A percentile compares a stretch with the other conserved stretches of the same genome.
These are phyloP conservation scores for Valencia hispanica DNA, from an alignment of 2,797 vertebrate species.

Conservation along the genomic window DNA sequence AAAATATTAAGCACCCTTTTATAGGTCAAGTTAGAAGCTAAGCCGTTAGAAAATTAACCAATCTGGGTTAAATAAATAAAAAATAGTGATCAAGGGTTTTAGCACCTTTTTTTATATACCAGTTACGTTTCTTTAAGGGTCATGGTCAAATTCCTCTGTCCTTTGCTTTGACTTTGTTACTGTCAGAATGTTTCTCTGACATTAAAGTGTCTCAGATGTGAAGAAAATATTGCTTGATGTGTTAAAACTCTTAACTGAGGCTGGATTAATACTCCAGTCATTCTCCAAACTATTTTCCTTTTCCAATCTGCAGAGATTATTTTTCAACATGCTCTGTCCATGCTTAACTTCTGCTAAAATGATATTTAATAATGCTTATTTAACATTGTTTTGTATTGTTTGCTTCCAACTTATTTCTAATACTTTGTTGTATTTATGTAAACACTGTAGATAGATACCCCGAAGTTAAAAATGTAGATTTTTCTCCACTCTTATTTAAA, in stretches of 20 bases:
- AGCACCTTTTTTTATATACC: conserved; percentile 3
- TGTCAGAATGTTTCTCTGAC: conserved; percentile 20
- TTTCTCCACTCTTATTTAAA: conserved; percentile 43
- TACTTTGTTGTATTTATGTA: conserved; percentile 13
- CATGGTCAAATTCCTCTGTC: conserved; percentile 51
- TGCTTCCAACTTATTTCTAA: neutral
- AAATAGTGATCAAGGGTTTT: conserved; percentile 21
- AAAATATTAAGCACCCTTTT: conserved; percentile 24
- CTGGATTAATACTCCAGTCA: neutral
- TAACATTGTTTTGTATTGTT: conserved; percentile 22
- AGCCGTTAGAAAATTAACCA: neutral
- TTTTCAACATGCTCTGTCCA: conserved; percentile 21
- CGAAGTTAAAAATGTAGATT: conserved; percentile 24
- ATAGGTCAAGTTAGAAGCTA: conserved; percentile 9
- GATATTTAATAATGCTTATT: conserved; percentile 38
- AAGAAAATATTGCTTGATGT: conserved; percentile 3
- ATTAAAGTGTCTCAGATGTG: neutral
- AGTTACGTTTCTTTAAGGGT: conserved; percentile 18
- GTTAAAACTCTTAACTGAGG: neutral
- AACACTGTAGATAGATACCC: conserved; percentile 44
- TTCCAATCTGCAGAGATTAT: conserved; percentile 29
- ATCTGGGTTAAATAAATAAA: conserved; percentile 3
- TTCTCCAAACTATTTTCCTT: neutral
- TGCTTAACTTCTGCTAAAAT: conserved; percentile 29
- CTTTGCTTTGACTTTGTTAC: conserved; percentile 39